phyloP scores from a whole-genome alignment of 2,113 vertebrate species.

The Thomomys bottae region DNA sequence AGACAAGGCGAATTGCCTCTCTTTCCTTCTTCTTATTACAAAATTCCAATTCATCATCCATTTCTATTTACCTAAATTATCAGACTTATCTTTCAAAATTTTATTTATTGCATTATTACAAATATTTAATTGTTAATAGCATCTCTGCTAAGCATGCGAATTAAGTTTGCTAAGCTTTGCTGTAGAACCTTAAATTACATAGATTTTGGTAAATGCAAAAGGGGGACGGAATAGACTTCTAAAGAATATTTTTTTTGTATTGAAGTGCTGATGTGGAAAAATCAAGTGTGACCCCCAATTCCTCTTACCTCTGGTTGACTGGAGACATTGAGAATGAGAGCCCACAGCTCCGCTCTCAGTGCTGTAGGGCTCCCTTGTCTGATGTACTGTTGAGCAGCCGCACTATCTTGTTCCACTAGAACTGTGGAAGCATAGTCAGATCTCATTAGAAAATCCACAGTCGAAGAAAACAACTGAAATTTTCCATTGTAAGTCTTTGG shows the following conservation, averaged over 20 bases:
- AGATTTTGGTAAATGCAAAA: constrained; percentile 30
- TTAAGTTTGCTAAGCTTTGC: background rate
- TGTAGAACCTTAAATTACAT: constrained; percentile 1
- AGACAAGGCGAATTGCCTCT: background rate
- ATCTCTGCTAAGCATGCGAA: background rate
- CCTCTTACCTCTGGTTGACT: constrained; percentile 93
- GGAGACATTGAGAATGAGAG: constrained; percentile 94
- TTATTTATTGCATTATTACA: background rate
- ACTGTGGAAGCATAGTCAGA: constrained; percentile 84
- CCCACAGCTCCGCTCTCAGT: constrained; percentile 94
- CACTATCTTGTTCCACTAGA: constrained; percentile 93
- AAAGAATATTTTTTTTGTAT: background rate
- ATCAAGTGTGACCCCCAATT: background rate
- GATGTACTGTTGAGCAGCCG: constrained; percentile 96
- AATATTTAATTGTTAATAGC: background rate
- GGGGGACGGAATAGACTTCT: background rate
- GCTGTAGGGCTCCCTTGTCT: constrained; percentile 96
- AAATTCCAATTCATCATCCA: background rate
- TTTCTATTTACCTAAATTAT: background rate
- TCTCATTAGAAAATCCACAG: constrained; percentile 40
- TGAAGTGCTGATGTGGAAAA: constrained; percentile 14
- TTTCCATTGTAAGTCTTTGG: background rate
- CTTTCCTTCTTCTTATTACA: background rate
- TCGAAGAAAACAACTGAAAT: background rate
- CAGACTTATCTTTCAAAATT: background rate